phyloP scores from a whole-genome alignment of 30 jellyfish, hydroid and myxozoan species.

The Hydractinia echinata region DNA sequence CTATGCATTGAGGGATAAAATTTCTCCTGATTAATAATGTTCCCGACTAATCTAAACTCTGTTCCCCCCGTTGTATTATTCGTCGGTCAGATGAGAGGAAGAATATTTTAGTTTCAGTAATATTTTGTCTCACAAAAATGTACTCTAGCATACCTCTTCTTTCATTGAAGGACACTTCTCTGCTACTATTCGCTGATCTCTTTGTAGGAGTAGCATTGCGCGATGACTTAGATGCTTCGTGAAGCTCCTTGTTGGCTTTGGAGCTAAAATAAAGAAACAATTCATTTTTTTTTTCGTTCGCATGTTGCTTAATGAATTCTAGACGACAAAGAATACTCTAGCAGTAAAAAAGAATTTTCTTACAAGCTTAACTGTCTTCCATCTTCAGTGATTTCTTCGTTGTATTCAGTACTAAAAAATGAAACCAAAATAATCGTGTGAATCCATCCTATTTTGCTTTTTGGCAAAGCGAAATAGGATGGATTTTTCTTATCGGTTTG shows the following conservation, averaged over 20 bases:
- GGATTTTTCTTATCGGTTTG: too few relatives aligned
- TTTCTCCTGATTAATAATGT: too few relatives aligned
- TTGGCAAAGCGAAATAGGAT: too few relatives aligned
- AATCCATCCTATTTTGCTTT: too few relatives aligned
- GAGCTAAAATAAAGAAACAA: not conserved
- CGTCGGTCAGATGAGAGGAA: too few relatives aligned
- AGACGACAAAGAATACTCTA: too few relatives aligned
- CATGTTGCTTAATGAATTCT: not conserved
- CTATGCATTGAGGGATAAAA: too few relatives aligned
- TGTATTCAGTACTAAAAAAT: not conserved
- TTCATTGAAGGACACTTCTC: not conserved
- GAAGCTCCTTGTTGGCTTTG: not conserved
- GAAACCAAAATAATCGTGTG: not conserved
- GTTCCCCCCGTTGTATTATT: too few relatives aligned
- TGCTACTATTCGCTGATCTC: not conserved
- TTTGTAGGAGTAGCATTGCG: not conserved
- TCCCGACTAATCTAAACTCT: too few relatives aligned
- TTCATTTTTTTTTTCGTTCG: not conserved
- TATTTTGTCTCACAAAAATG: not conserved
- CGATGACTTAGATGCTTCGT: not conserved
- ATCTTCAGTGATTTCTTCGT: conserved; percentile 12
- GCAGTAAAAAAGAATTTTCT: not conserved
- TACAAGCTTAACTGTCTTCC: conserved; percentile 28
- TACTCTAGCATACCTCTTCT: conserved; percentile 9
- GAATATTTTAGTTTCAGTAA: not conserved